phyloP scores from a whole-genome alignment of 2,113 vertebrate genomes.

The Monopterus albus region DNA sequence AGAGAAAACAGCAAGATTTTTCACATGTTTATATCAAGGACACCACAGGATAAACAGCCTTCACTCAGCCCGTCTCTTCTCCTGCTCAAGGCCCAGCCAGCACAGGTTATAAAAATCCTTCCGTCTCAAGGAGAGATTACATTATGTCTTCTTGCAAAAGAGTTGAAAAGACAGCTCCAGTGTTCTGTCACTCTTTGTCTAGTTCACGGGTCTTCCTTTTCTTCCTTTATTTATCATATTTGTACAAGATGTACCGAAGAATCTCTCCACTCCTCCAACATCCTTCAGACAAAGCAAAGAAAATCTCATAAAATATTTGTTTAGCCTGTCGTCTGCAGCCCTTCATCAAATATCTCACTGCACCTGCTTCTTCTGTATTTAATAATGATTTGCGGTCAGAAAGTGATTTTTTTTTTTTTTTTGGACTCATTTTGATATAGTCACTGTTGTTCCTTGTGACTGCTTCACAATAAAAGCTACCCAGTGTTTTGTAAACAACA shows the following conservation, averaged over 20 bases:
- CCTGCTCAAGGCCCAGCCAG: slow-evolving; percentile 75
- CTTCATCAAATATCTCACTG: too few relatives aligned
- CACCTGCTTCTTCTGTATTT: too few relatives aligned
- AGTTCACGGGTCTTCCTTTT: slow-evolving; percentile 28
- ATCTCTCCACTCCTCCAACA: slow-evolving; percentile 10
- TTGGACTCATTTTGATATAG: too few relatives aligned
- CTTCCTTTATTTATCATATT: too few relatives aligned
- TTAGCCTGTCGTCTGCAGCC: too few relatives aligned
- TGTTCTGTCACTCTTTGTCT: slow-evolving; percentile 54
- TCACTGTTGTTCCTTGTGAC: too few relatives aligned
- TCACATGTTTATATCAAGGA: slow-evolving; percentile 83
- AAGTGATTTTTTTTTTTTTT: too few relatives aligned
- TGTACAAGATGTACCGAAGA: slow-evolving; percentile 40
- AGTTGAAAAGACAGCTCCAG: slow-evolving; percentile 64
- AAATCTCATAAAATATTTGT: slow-evolving; percentile 9
- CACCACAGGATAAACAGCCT: slow-evolving; percentile 77
- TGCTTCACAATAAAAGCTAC: too few relatives aligned
- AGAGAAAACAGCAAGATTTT: slow-evolving; percentile 75
- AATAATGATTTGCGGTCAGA: too few relatives aligned
- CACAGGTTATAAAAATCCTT: slow-evolving; percentile 78
- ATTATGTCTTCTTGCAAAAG: slow-evolving; percentile 81
- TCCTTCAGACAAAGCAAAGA: slow-evolving; percentile 1
- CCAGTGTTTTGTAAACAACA: too few relatives aligned
- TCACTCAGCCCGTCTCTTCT: slow-evolving; percentile 75
- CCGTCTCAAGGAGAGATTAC: slow-evolving; percentile 81